Percentiles rank a stretch among this genome's conserved stretches.
Evolutionary conservation across 2,888 invertebrate genomes (phyloP).

Genomic region (Ganaspis brasiliensis): DNA sequence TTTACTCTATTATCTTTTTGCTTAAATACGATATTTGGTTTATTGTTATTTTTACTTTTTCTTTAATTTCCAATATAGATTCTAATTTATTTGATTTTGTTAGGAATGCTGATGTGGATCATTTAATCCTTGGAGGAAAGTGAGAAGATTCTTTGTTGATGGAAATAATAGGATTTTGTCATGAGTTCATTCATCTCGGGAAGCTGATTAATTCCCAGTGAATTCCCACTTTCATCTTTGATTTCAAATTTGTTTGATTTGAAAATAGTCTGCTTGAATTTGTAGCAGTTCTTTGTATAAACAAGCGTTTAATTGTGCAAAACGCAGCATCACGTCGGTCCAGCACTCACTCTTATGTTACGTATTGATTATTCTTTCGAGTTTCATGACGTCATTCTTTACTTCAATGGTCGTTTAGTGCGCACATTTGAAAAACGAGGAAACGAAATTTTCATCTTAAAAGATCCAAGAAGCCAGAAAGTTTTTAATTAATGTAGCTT

Average conservation of each 20-base stretch:
- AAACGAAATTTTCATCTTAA: background rate
- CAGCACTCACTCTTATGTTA: constrained; percentile 46
- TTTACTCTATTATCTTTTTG: too few relatives aligned
- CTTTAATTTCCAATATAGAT: too few relatives aligned
- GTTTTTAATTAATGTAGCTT: background rate
- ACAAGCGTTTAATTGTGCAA: constrained; percentile 13
- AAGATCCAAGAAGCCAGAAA: background rate
- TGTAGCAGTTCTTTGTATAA: background rate
- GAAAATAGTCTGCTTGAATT: background rate
- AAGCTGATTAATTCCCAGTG: background rate
- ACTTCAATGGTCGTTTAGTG: background rate
- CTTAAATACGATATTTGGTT: too few relatives aligned
- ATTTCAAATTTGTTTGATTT: constrained; percentile 6
- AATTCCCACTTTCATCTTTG: background rate
- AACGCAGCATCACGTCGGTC: constrained; percentile 28
- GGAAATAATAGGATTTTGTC: background rate
- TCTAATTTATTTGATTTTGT: too few relatives aligned
- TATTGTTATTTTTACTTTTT: too few relatives aligned
- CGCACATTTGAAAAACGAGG: background rate
- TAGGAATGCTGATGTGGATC: too few relatives aligned
- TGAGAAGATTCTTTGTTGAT: background rate
- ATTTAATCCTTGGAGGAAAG: too few relatives aligned
- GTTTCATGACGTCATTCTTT: constrained; percentile 59
- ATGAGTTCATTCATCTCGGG: background rate
- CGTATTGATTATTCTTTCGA: constrained; percentile 70